Evolutionary conservation across 2,888 invertebrate genomes (phyloP).

Genomic region (Thereva unica): DNA sequence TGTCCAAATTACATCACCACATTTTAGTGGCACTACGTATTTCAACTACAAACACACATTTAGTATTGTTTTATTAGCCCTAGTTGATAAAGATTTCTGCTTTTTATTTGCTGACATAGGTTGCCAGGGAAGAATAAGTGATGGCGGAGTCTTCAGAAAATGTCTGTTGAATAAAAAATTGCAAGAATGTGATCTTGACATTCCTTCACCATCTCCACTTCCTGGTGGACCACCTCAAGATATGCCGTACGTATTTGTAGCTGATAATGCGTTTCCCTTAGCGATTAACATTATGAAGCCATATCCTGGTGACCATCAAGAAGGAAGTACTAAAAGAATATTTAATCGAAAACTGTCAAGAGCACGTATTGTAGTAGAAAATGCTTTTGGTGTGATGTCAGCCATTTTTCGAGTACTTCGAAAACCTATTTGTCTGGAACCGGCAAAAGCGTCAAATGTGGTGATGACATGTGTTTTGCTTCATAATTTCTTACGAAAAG

Average conservation of each 20-base stretch:
- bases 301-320: constrained; percentile 1
- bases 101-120: constrained; percentile 50
- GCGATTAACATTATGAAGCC: constrained; percentile 15
- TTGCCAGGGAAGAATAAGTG: constrained; percentile 47
- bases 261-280: background rate
- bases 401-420: constrained; percentile 16
- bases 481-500: background rate
- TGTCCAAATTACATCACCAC: background rate
- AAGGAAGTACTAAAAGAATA: background rate
- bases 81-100: constrained; percentile 47
- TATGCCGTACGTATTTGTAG: constrained; percentile 14
- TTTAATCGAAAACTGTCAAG: background rate
- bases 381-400: constrained; percentile 20
- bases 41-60: constrained; percentile 48
- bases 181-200: background rate
- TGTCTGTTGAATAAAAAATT: background rate
- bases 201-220: background rate
- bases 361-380: constrained; percentile 2
- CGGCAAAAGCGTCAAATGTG: background rate
- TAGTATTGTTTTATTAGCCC: constrained; percentile 48
- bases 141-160: constrained; percentile 42
- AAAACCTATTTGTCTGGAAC: background rate
- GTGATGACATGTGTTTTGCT: constrained; percentile 1
- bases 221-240: background rate
- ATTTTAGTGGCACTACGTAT: constrained; percentile 44